These are phyloP conservation scores for Venusia cambrica DNA, from an alignment of 2,888 invertebrate species.

Conservation along the genomic window DNA sequence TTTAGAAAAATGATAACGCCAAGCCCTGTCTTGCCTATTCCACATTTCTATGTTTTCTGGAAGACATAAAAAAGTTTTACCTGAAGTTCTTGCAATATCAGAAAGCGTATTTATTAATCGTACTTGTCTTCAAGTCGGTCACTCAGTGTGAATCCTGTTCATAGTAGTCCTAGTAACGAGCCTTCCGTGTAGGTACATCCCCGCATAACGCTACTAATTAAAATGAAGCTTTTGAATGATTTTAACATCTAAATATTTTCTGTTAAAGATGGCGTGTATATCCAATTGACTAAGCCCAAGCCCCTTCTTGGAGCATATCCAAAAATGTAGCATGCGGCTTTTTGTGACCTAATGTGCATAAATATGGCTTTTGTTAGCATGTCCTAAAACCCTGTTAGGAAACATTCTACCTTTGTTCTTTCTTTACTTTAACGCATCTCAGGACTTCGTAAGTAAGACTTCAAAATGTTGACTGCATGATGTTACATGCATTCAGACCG, in stretches of 20 bases:
- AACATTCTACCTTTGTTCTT: constrained; percentile 30
- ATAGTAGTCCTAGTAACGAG: constrained; percentile 27
- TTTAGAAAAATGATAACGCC: no score
- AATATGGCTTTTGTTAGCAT: constrained; percentile 38
- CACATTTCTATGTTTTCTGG: no score
- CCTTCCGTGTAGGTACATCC: constrained; percentile 24
- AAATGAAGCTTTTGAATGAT: constrained; percentile 32
- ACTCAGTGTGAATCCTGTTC: constrained; percentile 34
- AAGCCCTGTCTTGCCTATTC: no score
- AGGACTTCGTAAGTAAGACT: constrained; percentile 49
- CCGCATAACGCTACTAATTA: constrained; percentile 25
- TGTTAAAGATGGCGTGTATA: constrained; percentile 44
- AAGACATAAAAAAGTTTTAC: no score
- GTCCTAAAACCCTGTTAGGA: constrained; percentile 35
- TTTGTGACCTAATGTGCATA: constrained; percentile 32
- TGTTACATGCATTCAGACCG: constrained; percentile 16
- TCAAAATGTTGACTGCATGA: constrained; percentile 26
- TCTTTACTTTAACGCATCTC: constrained; percentile 46
- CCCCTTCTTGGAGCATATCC: constrained; percentile 29
- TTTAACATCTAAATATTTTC: constrained; percentile 36
- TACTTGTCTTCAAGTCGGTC: constrained; percentile 25
- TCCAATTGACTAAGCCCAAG: constrained; percentile 35
- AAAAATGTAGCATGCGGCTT: constrained; percentile 47
- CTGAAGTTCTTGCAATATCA: no score
- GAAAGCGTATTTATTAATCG: no score